Evolutionary conservation across 2,888 invertebrate genomes (phyloP), one percentile per base, ranked within the genome.

Genomic region (Adineta ricciae): DNA sequence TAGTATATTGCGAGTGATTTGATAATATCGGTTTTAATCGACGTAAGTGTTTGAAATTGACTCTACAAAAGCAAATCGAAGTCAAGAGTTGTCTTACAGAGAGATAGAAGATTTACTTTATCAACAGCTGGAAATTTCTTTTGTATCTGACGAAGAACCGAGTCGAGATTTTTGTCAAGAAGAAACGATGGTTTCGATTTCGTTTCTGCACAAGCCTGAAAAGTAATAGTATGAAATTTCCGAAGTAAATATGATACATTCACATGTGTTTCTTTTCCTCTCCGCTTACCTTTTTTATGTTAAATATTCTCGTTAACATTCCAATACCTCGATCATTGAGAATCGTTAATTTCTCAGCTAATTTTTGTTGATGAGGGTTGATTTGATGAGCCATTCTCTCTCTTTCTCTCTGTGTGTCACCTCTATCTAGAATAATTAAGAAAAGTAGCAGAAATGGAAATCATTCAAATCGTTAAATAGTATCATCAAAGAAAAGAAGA

Each of bases 131-230:
- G 99, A 90, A 99, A 99, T 89, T 95, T 93, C 89, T 96, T 93
- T 0, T 96, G 94, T 88, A 99, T 96, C 87, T 94, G 94, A 90
- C 97, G 97, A 85, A 98, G 96, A 0, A 96, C 95, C 1, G 96
- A 95, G 90, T 99, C 99, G 88, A 99, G 92, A n/a, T 94, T 94
- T 91, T 98, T 98, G 90, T 99, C 99, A 0, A 96, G 96, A 1
- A 99, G 92, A 90, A 99, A 99, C 0, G 95, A 94, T 14, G 99
- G 99, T 90, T 98, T 98, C 0, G 97, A 97, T 91, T 99, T 98
- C 3, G 97, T 94, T 92, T 97, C 98, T 27, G 96, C 96, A 89
- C 97, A 96, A 86, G 97, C 97, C 92, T 93, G 86, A 87, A 87
- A 46, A 46, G 11, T 46, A 5, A 46, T 46, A 46, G 46, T 46